phyloP scores from a whole-genome alignment of 2,888 invertebrate species.

The Smittia aterrima region DNA sequence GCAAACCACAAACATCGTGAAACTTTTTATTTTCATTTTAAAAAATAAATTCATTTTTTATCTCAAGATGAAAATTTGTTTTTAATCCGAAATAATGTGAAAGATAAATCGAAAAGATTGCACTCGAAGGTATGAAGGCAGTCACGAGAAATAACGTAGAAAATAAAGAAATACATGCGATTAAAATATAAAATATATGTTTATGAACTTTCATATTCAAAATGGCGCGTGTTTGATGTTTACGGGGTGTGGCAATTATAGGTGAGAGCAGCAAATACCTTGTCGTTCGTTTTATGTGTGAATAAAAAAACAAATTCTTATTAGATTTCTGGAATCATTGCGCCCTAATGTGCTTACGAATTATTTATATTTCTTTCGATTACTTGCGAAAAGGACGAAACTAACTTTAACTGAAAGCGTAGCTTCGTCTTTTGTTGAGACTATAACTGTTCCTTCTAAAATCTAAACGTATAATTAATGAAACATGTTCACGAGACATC shows the following conservation, averaged over 20 bases:
- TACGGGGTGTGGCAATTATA: slow-evolving; percentile 39
- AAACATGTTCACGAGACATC: too few relatives aligned
- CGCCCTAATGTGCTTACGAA: background rate
- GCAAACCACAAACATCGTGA: too few relatives aligned
- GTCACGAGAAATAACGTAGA: too few relatives aligned
- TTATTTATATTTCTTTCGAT: background rate
- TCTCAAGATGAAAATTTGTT: too few relatives aligned
- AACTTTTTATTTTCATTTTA: too few relatives aligned
- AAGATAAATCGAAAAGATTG: background rate
- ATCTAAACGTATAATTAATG: too few relatives aligned
- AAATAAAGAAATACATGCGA: slow-evolving; percentile 28
- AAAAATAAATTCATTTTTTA: too few relatives aligned
- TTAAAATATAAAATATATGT: slow-evolving; percentile 41
- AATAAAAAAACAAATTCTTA: background rate
- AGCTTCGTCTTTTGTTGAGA: too few relatives aligned
- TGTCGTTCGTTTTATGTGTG: slow-evolving; percentile 9
- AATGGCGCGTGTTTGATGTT: slow-evolving; percentile 38
- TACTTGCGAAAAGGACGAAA: background rate
- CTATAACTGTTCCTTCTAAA: too few relatives aligned
- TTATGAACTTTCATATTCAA: slow-evolving; percentile 43
- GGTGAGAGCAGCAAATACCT: slow-evolving; percentile 24
- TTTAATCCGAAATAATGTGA: too few relatives aligned
- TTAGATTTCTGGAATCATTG: background rate
- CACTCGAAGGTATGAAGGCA: background rate
- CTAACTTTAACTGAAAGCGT: too few relatives aligned